Evolutionary conservation across 92 coral and sea anemone species (phyloP), one percentile per base, ranked within the genome.

Genomic region (Pocillopora grandis): DNA sequence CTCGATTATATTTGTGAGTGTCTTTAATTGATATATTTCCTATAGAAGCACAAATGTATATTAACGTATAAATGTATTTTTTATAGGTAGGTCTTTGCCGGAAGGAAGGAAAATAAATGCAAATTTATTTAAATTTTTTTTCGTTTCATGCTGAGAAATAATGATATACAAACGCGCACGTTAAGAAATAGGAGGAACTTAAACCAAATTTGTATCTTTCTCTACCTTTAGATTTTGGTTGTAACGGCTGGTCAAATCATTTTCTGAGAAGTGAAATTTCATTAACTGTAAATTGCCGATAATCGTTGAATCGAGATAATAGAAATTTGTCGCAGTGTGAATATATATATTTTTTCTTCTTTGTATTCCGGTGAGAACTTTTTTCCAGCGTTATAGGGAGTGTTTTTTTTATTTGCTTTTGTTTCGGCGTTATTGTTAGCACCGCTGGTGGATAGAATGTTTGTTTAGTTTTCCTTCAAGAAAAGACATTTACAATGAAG

Each of bases 391-490:
- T 65, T 37, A 55, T 42, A 23, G 73, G 2, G 56, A 19, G 7
- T 55, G 8, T 56, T 80, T 17, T 35, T 70, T 16, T 68, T 56
- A 56, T 27, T 67, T 69, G 65, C 64, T 27, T 80, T 58, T 81
- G 72, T 72, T 48, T 83, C 62, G 49, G 62, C 36, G 12, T 59
- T 63, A 13, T 74, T 83, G 80, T 72, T 56, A 52, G 49, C 42
- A 21, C 80, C n/a, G 58, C 56, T 59, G 74, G 66, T 21, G 57
- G 74, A 17, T 20, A 9, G 56, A 49, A 48, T 83, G 73, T 83
- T 83, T 73, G 17, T 63, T 83, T 83, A 49, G 37, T 72, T 82
- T 82, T 71, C 79, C 73, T 73, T 60, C 60, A 52, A 61, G 21
- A 73, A 62, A 60, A 62, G 58, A 27, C 76, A 66, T 63, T 71